Evolutionary conservation across 1,140 invertebrate species (phyloP).

Genomic region (Orchesella cincta): DNA sequence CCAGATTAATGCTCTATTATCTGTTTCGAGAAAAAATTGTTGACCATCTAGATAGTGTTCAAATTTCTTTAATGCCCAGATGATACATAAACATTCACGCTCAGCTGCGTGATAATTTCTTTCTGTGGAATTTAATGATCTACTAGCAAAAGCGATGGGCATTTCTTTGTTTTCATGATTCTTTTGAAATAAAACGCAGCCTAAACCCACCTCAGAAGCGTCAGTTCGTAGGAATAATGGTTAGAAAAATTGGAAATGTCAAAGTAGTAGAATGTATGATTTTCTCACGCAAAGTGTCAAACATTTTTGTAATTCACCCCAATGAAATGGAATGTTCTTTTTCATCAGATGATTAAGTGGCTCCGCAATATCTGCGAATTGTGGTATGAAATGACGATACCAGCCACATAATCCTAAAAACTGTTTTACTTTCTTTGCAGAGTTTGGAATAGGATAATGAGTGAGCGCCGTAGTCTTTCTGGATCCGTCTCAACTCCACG

Average conservation of each 20-base stretch:
- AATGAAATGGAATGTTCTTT: constrained; percentile 51
- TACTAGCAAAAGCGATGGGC: constrained; percentile 31
- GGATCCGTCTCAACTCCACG: constrained; percentile 57
- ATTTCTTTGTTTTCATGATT: background rate
- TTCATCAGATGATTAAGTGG: constrained; percentile 54
- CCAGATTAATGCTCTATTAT: constrained; percentile 15
- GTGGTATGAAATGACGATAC: constrained; percentile 57
- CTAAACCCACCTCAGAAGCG: constrained; percentile 20
- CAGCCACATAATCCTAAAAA: constrained; percentile 58
- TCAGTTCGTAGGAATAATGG: constrained; percentile 33
- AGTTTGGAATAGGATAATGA: constrained; percentile 56
- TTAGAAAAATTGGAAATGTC: constrained; percentile 8
- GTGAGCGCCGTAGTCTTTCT: constrained; percentile 55
- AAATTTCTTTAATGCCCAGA: constrained; percentile 31
- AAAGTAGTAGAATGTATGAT: constrained; percentile 1
- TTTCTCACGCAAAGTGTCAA: constrained; percentile 46
- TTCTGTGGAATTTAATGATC: constrained; percentile 34
- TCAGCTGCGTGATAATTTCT: constrained; percentile 35
- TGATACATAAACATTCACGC: constrained; percentile 7
- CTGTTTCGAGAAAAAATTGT: constrained; percentile 19
- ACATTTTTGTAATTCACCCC: constrained; percentile 21
- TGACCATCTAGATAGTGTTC: constrained; percentile 18
- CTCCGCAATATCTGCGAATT: constrained; percentile 54
- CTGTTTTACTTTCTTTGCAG: constrained; percentile 54
- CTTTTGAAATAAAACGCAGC: constrained; percentile 47